These are phyloP conservation scores for Dyspetes luteomarginatus DNA, from an alignment of 2,888 invertebrate species.

Conservation along the genomic window DNA sequence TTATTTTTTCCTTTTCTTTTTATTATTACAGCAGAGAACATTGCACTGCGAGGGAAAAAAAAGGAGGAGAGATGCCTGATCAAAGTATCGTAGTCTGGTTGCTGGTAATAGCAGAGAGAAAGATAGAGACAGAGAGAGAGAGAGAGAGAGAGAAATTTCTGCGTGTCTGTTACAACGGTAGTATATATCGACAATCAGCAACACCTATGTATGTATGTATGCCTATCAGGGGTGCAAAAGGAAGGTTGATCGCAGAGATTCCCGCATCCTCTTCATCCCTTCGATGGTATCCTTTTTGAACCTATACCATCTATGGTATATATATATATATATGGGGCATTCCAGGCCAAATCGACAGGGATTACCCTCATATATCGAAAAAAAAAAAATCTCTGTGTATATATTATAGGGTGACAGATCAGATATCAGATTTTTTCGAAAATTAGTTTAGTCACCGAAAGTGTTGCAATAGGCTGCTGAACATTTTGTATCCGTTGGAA, in stretches of 20 bases:
- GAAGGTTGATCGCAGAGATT: conserved; percentile 57
- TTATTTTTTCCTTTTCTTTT: conserved; percentile 17
- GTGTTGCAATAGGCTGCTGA: no score
- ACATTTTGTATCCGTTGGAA: no score
- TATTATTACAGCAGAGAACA: conserved; percentile 40
- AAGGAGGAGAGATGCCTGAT: conserved; percentile 53
- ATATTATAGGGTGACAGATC: no score
- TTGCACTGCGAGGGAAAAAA: conserved; percentile 15
- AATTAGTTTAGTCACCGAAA: no score
- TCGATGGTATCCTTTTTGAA: conserved; percentile 6
- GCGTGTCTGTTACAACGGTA: conserved; percentile 28
- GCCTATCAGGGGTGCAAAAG: background rate
- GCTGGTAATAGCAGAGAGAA: conserved; percentile 22
- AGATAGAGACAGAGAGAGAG: conserved; percentile 23
- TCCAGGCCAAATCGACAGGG: no score
- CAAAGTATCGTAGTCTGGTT: conserved; percentile 59
- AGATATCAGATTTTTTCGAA: no score
- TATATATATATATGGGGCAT: background rate
- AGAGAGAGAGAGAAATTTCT: background rate
- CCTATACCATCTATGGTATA: background rate
- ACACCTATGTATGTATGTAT: background rate
- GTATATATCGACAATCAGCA: conserved; percentile 50
- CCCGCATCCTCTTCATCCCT: conserved; percentile 1
- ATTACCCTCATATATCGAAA: no score
- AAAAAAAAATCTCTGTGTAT: no score